phyloP scores from a whole-genome alignment of 2,113 vertebrate species.

The Neotragus pygmaeus region DNA sequence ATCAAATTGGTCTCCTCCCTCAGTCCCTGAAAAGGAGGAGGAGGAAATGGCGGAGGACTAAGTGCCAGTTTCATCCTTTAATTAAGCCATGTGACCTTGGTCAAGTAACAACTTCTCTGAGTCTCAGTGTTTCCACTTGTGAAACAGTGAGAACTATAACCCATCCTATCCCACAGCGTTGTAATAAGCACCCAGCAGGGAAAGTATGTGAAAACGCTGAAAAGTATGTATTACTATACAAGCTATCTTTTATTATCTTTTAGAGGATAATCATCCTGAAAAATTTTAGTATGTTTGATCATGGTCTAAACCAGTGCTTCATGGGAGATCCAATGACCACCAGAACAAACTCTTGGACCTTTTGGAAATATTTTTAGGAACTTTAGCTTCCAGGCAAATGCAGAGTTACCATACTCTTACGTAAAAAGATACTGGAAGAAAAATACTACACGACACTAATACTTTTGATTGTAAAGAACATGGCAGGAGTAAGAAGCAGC shows the following conservation, averaged over 20 bases:
- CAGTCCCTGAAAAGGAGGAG: conserved; percentile 30
- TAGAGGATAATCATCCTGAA: not conserved
- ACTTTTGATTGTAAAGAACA: not conserved
- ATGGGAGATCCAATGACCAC: not conserved
- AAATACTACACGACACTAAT: not conserved
- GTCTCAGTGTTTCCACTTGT: not conserved
- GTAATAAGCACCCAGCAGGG: not conserved
- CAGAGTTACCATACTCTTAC: not conserved
- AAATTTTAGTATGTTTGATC: not conserved
- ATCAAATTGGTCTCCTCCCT: conserved; percentile 62
- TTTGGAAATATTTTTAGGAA: conserved; percentile 8
- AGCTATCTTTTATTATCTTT: not conserved
- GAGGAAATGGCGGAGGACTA: conserved; percentile 6
- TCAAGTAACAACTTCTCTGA: not conserved
- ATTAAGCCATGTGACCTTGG: conserved; percentile 41
- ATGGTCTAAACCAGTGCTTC: not conserved
- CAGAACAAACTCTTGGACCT: not conserved
- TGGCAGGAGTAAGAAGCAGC: not conserved
- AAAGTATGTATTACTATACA: not conserved
- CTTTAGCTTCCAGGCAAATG: not conserved
- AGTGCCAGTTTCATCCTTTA: conserved; percentile 3
- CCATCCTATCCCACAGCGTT: not conserved
- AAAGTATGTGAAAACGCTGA: not conserved
- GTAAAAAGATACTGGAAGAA: not conserved
- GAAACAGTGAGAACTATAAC: not conserved